Base-by-base conservation (phyloP, 2,797 vertebrate genomes). In the Sphenodon punctatus region DNA sequence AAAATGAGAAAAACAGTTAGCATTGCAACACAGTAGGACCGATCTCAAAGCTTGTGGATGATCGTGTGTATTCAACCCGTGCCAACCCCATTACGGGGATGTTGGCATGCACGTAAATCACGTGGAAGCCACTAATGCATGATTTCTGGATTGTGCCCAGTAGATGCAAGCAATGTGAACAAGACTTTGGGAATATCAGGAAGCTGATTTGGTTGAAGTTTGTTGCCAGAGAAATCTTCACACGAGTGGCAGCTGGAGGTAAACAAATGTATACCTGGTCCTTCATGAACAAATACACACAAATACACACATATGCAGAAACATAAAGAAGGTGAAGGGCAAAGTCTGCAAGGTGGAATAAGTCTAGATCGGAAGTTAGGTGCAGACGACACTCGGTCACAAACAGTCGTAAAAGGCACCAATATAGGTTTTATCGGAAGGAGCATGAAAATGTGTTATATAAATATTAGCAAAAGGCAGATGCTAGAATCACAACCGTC, bases 391-490 rank as follows among this genome's bases (percentile, higher is more conserved):
- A 10, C 43, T 16, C 68, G 14, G 32, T 17, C 38, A 6, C 0
- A 7, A 32, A 17, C 5, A 76, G 30, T 25, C 4, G 8, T 1
- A n/a, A 23, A 43, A 14, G 58, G 34, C 59, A 59, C 43, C 30
- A 12, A 55, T 0, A 23, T 10, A 0, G 38, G 32, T 12, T 48
- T 51, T 56, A 72, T 36, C 78, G 60, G 1, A 8, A n/a, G 56
- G 67, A 66, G 60, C 25, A 1, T 85, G 70, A 2, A 63, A 60
- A 65, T 0, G 0, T 2, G 82, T 88, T 71, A 68, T 41, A 84
- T 56, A 85, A 90, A 80, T 15, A 84, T 51, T 20, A 89, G 88
- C 56, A 1, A 8, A 15, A 63, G 78, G 92, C 42, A 23, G 48
- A 25, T 1, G 45, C 17, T 0, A 48, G 72, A 56, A 82, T 77